Conservation (phyloP, 2,797 vertebrate genomes). For the Bucorvus abyssinicus region DNA sequence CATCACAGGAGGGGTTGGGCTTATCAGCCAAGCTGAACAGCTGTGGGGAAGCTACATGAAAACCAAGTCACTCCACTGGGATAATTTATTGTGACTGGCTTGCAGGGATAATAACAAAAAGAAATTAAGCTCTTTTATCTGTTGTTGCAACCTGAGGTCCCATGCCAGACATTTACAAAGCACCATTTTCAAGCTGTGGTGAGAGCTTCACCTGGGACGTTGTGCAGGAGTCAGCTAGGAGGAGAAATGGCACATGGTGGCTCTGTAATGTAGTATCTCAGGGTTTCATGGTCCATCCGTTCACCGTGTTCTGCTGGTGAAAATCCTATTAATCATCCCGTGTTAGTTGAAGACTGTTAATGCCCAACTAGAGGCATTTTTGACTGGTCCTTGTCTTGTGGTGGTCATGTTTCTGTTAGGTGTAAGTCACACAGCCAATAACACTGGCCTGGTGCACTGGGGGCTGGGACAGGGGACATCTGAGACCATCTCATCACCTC, state of each 20-base stretch:
- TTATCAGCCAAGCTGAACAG: constrained; percentile 4
- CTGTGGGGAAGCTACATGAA: constrained; percentile 35
- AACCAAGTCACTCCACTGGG: not conserved
- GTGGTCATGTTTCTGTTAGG: not conserved
- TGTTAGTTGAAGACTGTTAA: not conserved
- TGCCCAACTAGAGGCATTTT: not conserved
- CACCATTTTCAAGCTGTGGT: not conserved
- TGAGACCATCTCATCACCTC: not conserved
- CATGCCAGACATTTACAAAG: not conserved
- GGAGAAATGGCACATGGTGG: not conserved
- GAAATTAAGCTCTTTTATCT: constrained; percentile 1
- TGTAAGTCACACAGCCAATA: not conserved
- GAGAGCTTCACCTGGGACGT: not conserved
- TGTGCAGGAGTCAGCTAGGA: not conserved
- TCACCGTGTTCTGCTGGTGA: not conserved
- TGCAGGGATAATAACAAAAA: not conserved
- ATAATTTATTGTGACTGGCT: constrained; percentile 36
- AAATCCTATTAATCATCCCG: not conserved
- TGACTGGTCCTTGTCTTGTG: not conserved
- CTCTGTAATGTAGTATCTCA: not conserved
- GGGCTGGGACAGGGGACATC: not conserved
- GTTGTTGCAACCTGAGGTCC: not conserved
- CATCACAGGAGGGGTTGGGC: not conserved
- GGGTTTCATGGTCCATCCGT: not conserved
- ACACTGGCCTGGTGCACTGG: not conserved